Percentiles rank a stretch among this genome's conserved stretches.
Evolutionary conservation across 2,113 vertebrate genomes (phyloP).

Genomic region (Coptodon bakossiorum): DNA sequence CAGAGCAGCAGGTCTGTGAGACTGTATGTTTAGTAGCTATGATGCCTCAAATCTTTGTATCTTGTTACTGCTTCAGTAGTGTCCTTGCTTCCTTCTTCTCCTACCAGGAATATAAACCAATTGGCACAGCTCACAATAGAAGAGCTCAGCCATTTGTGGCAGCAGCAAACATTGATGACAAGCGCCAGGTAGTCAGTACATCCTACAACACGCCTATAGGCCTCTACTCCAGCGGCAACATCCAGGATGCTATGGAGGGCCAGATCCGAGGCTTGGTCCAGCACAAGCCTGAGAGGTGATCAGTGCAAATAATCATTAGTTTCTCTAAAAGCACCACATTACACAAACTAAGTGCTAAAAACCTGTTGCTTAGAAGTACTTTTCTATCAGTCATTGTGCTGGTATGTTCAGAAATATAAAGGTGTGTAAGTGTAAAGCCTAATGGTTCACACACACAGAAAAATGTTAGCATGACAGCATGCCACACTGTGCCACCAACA

Average conservation of each 20-base stretch:
- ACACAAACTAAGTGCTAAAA: neutral
- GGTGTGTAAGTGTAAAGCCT: neutral
- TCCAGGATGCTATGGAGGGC: slow-evolving; percentile 92
- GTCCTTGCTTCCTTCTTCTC: neutral
- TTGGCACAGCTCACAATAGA: slow-evolving; percentile 89
- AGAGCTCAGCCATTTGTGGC: slow-evolving; percentile 93
- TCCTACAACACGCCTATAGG: slow-evolving; percentile 98
- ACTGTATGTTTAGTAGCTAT: neutral
- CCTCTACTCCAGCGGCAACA: slow-evolving; percentile 96
- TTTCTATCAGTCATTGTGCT: neutral
- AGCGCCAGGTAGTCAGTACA: slow-evolving; percentile 94
- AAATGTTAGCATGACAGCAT: neutral
- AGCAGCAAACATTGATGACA: slow-evolving; percentile 93
- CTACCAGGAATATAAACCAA: slow-evolving; percentile 87
- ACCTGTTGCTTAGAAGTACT: neutral
- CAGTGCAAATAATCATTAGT: neutral
- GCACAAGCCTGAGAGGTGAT: slow-evolving; percentile 71
- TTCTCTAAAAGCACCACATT: neutral
- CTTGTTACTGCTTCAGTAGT: neutral
- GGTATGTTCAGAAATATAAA: neutral
- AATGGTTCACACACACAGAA: neutral
- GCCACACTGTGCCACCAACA: neutral
- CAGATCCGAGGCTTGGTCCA: slow-evolving; percentile 88
- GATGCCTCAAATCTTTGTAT: neutral
- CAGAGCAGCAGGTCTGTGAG: slow-evolving; percentile 84